Conservation (phyloP, 1,140 invertebrate species). For the Aphis craccivora region DNA sequence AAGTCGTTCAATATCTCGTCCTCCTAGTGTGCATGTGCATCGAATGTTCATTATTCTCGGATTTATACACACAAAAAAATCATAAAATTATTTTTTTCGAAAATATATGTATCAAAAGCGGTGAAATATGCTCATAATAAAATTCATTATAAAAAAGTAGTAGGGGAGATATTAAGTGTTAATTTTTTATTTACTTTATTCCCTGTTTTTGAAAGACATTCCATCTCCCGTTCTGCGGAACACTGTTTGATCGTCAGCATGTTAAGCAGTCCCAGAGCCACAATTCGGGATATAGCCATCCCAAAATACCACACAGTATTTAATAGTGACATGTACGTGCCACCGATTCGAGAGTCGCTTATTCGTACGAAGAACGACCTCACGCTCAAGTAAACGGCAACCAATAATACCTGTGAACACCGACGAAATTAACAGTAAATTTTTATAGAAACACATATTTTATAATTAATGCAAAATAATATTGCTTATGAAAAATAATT, state of each 20-base stretch:
- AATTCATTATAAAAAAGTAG: neutral
- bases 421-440: too few relatives aligned
- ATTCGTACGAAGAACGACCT: slow-evolving; percentile 87
- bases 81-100: neutral
- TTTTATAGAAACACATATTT: too few relatives aligned
- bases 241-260: slow-evolving; percentile 82
- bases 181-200: neutral
- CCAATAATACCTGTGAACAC: neutral
- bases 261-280: slow-evolving; percentile 92
- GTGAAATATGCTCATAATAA: neutral
- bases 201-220: neutral
- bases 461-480: too few relatives aligned
- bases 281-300: slow-evolving; percentile 94
- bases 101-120: neutral
- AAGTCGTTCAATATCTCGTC: neutral
- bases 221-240: slow-evolving; percentile 11
- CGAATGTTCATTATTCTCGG: too few relatives aligned
- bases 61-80: neutral
- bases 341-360: slow-evolving; percentile 92
- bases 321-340: slow-evolving; percentile 98
- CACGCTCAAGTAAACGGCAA: slow-evolving; percentile 76
- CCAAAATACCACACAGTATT: slow-evolving; percentile 97
- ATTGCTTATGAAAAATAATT: too few relatives aligned
- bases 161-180: neutral
- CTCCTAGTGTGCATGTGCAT: too few relatives aligned